Evolutionary conservation across 2,888 invertebrate genomes (phyloP), one percentile per base, ranked within the genome.

Genomic region (Nemurella pictetii): DNA sequence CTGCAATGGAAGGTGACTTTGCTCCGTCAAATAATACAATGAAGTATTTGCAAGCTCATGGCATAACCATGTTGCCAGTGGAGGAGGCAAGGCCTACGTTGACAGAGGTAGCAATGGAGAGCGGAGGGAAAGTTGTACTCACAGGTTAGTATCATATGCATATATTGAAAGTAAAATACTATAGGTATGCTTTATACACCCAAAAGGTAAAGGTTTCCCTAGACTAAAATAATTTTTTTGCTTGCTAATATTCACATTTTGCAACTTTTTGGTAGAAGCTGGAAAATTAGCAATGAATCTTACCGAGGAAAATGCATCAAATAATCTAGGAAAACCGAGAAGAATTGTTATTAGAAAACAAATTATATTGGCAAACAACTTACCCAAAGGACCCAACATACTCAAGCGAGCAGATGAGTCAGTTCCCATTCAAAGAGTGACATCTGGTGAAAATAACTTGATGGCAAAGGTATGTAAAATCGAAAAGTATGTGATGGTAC

Each of bases 21-120:
- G 78, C 28, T 29, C 89, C 90, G 35, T 88, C 85, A 85, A 85
- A 32, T 30, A 29, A 84, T 20, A 91, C 90, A 73, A 89, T 95
- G 87, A 93, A 94, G 89, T 92, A 97, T 90, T 92, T 97, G 86
- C 95, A 96, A 89, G 93, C 94, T 87, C 96, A 97, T 90, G 97
- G 97, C 86, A 96, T 97, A 88, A 95, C 96, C 80, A 95, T 97
- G 94, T 93, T 97, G 89, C 95, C 96, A 83, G 92, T 94, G 28
- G 97, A 97, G 89, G 94, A 94, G 87, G 93, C 91, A 90, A 55
- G 55, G 20, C 55, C 55, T 55, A 95, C 91, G 86, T 92, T 95
- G 86, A 94, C 97, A 85, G 94, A 95, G 87, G 94, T 94, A 86
- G 97, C 96, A 36, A 93, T 98, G 89, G 95, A 96, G 91, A 95